These are phyloP conservation scores for Eupristina koningsbergeri DNA, from an alignment of 1,140 invertebrate genomes.

Conservation along the genomic window DNA sequence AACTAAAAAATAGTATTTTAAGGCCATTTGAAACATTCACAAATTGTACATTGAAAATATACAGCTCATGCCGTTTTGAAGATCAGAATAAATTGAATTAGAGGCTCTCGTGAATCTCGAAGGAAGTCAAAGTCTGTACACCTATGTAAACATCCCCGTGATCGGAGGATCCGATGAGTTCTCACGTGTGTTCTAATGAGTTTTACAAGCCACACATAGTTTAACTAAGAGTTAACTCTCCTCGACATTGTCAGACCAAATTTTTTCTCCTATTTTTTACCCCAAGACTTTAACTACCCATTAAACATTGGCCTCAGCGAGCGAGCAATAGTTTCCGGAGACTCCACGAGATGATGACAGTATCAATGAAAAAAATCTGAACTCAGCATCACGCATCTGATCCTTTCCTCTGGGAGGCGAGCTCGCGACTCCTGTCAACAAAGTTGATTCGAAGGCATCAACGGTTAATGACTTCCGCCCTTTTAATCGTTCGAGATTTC, in stretches of 20 bases:
- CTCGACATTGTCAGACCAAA: background rate
- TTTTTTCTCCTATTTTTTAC: background rate
- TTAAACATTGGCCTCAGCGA: background rate
- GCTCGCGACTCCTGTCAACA: conserved; percentile 34
- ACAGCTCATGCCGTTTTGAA: conserved; percentile 2
- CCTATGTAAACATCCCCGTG: conserved; percentile 3
- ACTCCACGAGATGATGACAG: conserved; percentile 19
- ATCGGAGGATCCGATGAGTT: background rate
- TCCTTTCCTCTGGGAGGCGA: background rate
- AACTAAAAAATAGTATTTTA: background rate
- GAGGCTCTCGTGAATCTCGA: background rate
- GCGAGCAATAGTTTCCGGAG: background rate
- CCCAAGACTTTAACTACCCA: background rate
- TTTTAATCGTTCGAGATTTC: conserved; percentile 47
- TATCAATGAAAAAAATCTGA: conserved; percentile 33
- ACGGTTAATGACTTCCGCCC: conserved; percentile 50
- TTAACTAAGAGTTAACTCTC: too few species aligned
- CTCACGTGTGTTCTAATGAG: background rate
- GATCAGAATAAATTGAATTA: background rate
- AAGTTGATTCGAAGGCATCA: conserved; percentile 29
- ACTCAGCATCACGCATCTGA: background rate
- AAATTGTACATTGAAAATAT: background rate
- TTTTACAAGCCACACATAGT: background rate
- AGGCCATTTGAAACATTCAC: background rate
- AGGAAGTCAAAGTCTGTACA: background rate